Conservation (phyloP, 1,140 invertebrate genomes). For the Ridgeia piscesae region DNA sequence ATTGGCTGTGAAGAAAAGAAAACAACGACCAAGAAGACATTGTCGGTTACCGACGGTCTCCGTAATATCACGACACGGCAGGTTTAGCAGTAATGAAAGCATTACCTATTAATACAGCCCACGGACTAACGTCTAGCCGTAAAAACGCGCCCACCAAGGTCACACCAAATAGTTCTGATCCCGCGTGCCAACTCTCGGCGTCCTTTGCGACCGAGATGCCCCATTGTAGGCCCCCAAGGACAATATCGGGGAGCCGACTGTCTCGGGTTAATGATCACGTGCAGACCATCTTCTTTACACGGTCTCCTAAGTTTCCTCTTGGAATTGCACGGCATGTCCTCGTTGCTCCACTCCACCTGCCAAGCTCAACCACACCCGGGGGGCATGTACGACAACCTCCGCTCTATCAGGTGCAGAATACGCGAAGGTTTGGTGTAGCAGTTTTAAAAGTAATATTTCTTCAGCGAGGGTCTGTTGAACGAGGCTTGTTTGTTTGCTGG, state of each 20-base stretch:
- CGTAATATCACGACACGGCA: neutral
- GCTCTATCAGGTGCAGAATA: neutral
- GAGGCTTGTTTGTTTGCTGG: neutral
- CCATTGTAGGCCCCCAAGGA: neutral
- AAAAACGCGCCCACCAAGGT: neutral
- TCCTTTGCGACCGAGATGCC: neutral
- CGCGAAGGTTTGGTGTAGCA: neutral
- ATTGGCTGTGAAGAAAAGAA: neutral
- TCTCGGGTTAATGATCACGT: neutral
- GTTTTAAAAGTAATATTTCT: neutral
- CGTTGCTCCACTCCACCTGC: neutral
- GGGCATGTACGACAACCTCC: neutral
- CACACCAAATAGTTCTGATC: neutral
- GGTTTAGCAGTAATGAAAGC: neutral
- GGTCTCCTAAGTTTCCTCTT: neutral
- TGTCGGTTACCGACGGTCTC: neutral
- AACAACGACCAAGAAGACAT: neutral
- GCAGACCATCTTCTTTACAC: neutral
- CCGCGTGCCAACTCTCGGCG: neutral
- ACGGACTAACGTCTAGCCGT: neutral
- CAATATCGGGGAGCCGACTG: neutral
- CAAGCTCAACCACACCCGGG: neutral
- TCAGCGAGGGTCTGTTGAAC: neutral
- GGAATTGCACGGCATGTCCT: neutral
- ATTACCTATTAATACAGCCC: neutral